Evolutionary conservation across 2,797 vertebrate species (phyloP), one percentile per base, ranked within the genome.

Genomic region (Garrulus glandarius): DNA sequence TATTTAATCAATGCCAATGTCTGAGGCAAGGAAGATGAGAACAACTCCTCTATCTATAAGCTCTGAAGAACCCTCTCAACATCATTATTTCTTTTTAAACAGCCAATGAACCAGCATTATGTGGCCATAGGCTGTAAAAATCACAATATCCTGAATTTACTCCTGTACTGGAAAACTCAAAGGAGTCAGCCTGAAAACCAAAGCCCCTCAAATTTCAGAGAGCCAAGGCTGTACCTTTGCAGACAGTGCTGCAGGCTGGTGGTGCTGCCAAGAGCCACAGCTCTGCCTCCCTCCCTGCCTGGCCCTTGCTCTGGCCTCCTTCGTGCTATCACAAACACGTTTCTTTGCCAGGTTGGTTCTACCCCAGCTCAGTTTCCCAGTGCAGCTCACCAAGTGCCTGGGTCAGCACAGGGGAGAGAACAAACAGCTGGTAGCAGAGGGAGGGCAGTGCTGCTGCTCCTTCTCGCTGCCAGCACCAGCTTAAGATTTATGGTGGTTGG

Each of bases 391-490:
- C 95, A 17, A 95, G 82, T 1, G 69, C 85, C 93, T 86, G 95
- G 94, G 87, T 92, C 95, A 96, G 95, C 83, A 65, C 79, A 88
- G 41, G 72, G 78, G 72, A 93, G 43, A 90, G 93, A 93, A 93
- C 76, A 94, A 95, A 93, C 92, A 94, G 93, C 92, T 94, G 90
- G 91, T 2, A 84, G 92, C 6, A 1, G 6, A 92, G 85, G 76
- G 79, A 88, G 69, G 70, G 87, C 93, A 95, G 72, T 1, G 7
- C 85, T 19, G 85, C 85, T 75, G 76, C 82, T 83, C 8, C 79
- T 80, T 56, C 13, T 52, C 0, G 0, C 56, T 84, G 76, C 96
- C 91, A 95, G 87, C 44, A 75, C 87, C 77, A 65, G 61, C 83
- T 39, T 4, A 39, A 90, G 89, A 92, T 94, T 95, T 94, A 93